A percentile compares a stretch with the other conserved stretches of the same genome.
Evolutionary conservation across 92 coral and sea anemone species (phyloP).

Genomic region (Anthopleura xanthogrammica): DNA sequence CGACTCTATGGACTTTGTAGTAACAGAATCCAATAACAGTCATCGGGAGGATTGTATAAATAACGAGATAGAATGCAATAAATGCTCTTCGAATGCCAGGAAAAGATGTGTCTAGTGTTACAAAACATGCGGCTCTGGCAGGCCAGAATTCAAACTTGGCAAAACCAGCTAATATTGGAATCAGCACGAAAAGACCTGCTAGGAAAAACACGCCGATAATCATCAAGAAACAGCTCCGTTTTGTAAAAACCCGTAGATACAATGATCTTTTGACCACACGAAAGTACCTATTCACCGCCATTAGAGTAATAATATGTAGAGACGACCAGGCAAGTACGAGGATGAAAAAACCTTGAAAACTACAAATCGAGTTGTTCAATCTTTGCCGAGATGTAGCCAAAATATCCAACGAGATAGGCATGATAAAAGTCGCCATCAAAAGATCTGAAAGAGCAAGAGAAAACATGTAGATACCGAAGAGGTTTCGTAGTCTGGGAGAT

Average conservation of each 20-base stretch:
- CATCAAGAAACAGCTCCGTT: constrained; percentile 23
- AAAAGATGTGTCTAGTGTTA: neutral
- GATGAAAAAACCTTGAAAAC: constrained; percentile 44
- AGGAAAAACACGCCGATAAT: constrained; percentile 22
- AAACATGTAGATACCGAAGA: constrained; percentile 43
- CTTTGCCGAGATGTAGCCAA: constrained; percentile 26
- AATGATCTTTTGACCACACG: constrained; percentile 43
- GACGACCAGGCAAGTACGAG: constrained; percentile 54
- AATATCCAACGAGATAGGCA: constrained; percentile 26
- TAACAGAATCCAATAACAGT: constrained; percentile 37
- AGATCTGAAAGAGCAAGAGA: constrained; percentile 64
- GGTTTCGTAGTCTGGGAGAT: constrained; percentile 49
- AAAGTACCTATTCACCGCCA: constrained; percentile 57
- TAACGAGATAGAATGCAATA: constrained; percentile 35
- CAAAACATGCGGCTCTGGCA: constrained; percentile 45
- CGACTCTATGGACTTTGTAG: constrained; percentile 44
- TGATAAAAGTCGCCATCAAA: constrained; percentile 29
- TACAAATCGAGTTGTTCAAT: constrained; percentile 27
- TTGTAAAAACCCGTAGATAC: constrained; percentile 40
- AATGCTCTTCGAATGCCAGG: constrained; percentile 36
- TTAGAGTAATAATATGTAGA: constrained; percentile 53
- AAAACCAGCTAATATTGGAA: constrained; percentile 35
- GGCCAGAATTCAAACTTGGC: constrained; percentile 50
- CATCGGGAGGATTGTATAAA: constrained; percentile 39
- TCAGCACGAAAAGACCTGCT: constrained; percentile 37